Evolutionary conservation across 2,113 vertebrate genomes (phyloP).

Genomic region (Nerophis lumbriciformis): DNA sequence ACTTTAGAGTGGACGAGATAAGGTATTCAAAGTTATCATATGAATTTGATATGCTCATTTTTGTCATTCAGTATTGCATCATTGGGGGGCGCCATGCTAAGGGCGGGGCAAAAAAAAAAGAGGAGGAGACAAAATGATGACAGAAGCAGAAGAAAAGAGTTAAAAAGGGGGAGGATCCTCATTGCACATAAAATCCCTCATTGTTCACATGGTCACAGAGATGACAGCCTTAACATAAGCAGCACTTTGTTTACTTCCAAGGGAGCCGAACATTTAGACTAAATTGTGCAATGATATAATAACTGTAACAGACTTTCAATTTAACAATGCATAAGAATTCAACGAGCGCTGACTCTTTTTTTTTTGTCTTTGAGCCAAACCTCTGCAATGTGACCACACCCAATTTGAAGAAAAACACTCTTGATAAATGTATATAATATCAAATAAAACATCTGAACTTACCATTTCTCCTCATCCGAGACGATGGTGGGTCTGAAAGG

Average conservation of each 20-base stretch:
- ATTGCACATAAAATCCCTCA: constrained; percentile 15
- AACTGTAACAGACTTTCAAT: too few relatives aligned
- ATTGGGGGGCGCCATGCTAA: not conserved
- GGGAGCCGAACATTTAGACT: not conserved
- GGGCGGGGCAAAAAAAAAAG: constrained; percentile 1
- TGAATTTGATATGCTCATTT: not conserved
- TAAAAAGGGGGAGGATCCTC: constrained; percentile 17
- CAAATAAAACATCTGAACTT: constrained; percentile 29
- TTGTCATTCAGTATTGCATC: not conserved
- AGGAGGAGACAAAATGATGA: not conserved
- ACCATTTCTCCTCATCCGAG: constrained; percentile 84
- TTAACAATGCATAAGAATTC: too few relatives aligned
- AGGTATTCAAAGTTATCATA: too few relatives aligned
- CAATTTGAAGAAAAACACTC: not conserved
- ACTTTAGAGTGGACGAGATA: too few relatives aligned
- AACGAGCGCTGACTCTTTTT: too few relatives aligned
- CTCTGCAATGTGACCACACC: constrained; percentile 36
- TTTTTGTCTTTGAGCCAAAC: constrained; percentile 1
- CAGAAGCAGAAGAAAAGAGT: constrained; percentile 3
- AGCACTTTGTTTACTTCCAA: too few relatives aligned
- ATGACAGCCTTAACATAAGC: not conserved
- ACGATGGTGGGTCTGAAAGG: constrained; percentile 74
- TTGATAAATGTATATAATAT: not conserved
- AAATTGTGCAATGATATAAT: not conserved
- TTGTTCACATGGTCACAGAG: constrained; percentile 12